Evolutionary conservation across 2,797 vertebrate species (phyloP).

Genomic region (Gallirallus australis): DNA sequence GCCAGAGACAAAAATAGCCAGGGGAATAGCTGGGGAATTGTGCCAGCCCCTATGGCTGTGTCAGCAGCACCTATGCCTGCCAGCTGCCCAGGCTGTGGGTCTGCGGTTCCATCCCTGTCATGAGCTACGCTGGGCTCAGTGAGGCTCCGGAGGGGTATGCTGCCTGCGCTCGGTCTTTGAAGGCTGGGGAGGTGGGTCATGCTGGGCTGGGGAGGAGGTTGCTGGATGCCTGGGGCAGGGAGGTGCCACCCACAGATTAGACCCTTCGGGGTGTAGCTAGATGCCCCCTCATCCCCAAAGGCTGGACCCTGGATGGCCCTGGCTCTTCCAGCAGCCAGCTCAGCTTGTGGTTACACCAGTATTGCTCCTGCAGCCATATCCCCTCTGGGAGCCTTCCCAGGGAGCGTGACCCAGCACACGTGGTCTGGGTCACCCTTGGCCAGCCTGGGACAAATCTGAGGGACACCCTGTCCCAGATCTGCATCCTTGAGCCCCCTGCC

Average conservation of each 20-base stretch:
- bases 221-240: neutral
- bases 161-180: neutral
- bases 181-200: neutral
- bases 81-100: neutral
- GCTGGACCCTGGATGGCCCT: neutral
- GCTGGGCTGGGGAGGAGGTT: too few species aligned
- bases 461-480: neutral
- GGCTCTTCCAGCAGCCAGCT: neutral
- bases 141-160: neutral
- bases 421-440: accelerated
- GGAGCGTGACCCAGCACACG: neutral
- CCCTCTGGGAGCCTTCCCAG: neutral
- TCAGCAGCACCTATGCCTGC: neutral
- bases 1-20: neutral
- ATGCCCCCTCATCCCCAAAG: too few species aligned
- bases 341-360: neutral
- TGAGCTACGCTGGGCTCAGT: neutral
- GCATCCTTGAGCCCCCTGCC: neutral
- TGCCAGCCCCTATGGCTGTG: accelerated
- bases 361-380: neutral
- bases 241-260: too few species aligned
- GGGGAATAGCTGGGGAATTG: neutral
- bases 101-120: neutral
- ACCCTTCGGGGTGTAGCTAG: too few species aligned
- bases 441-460: neutral